Conservation (phyloP, 2,888 invertebrate species). For the Drosophila fungiperda region DNA sequence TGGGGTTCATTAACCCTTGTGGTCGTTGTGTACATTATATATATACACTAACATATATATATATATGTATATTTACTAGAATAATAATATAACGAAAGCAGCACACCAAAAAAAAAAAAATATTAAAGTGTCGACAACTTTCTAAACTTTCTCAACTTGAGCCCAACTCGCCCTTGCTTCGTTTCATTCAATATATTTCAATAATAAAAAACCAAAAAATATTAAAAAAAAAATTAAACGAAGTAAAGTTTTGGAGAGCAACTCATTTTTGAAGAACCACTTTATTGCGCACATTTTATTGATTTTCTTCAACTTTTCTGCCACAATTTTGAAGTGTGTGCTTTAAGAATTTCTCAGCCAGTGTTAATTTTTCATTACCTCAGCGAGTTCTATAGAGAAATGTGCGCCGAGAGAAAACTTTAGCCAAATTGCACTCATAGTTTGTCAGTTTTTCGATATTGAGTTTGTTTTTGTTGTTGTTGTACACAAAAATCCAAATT, state of each 20-base stretch:
- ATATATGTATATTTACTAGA: conserved; percentile 29
- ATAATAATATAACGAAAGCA: no score
- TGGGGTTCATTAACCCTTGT: conserved; percentile 72
- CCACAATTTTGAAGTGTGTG: conserved; percentile 29
- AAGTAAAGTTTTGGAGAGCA: conserved; percentile 14
- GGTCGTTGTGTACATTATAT: conserved; percentile 30
- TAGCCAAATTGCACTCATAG: conserved; percentile 52
- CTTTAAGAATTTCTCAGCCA: conserved; percentile 35
- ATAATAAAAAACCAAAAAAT: conserved; percentile 29
- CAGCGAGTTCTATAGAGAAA: conserved; percentile 38
- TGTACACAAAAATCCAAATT: conserved; percentile 58
- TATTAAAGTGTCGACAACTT: conserved; percentile 43
- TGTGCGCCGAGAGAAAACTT: conserved; percentile 44
- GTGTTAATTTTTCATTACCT: conserved; percentile 46
- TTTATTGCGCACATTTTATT: conserved; percentile 55
- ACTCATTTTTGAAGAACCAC: conserved; percentile 32
- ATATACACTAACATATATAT: background rate
- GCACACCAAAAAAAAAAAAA: no score
- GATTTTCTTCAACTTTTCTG: conserved; percentile 46
- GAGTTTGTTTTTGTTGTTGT: conserved; percentile 15
- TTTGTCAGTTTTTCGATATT: conserved; percentile 36
- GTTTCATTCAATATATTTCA: conserved; percentile 31
- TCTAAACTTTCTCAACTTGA: conserved; percentile 52
- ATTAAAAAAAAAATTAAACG: conserved; percentile 1
- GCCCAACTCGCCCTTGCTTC: conserved; percentile 2